Conservation (phyloP, 2,888 invertebrate species). For the Amphipoea lucens region DNA sequence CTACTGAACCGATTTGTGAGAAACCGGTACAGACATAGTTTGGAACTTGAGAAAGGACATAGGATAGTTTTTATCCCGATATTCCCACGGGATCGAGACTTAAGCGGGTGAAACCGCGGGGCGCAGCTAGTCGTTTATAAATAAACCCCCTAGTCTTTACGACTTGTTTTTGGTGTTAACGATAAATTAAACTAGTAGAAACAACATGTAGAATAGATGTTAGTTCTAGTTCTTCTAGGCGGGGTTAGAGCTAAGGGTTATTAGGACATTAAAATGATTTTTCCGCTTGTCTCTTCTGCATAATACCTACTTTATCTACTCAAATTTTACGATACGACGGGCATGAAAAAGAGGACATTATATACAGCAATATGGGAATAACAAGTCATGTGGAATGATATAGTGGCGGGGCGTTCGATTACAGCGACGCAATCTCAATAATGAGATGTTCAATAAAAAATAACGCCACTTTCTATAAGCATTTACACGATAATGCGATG, state of each 20-base stretch:
- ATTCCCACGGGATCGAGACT: too few relatives aligned
- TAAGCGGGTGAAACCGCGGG: too few relatives aligned
- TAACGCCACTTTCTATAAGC: constrained; percentile 44
- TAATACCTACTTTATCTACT: not conserved
- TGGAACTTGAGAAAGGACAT: too few relatives aligned
- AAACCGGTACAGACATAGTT: too few relatives aligned
- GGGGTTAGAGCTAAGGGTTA: not conserved
- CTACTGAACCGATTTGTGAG: too few relatives aligned
- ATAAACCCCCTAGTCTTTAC: not conserved
- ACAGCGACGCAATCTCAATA: constrained; percentile 31
- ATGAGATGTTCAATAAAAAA: constrained; percentile 53
- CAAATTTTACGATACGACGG: not conserved
- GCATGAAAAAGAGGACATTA: not conserved
- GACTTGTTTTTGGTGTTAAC: too few relatives aligned
- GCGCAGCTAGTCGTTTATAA: too few relatives aligned
- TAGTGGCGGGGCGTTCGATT: constrained; percentile 12
- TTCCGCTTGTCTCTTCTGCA: not conserved
- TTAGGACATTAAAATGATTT: not conserved
- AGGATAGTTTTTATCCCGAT: too few relatives aligned
- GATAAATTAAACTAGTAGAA: not conserved
- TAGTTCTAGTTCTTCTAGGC: too few relatives aligned
- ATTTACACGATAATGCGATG: constrained; percentile 35
- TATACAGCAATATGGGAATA: not conserved
- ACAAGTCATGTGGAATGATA: constrained; percentile 19
- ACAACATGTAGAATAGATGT: not conserved